Evolutionary conservation across 2,797 vertebrate genomes (phyloP).

Genomic region (Lagocephalus sceleratus): DNA sequence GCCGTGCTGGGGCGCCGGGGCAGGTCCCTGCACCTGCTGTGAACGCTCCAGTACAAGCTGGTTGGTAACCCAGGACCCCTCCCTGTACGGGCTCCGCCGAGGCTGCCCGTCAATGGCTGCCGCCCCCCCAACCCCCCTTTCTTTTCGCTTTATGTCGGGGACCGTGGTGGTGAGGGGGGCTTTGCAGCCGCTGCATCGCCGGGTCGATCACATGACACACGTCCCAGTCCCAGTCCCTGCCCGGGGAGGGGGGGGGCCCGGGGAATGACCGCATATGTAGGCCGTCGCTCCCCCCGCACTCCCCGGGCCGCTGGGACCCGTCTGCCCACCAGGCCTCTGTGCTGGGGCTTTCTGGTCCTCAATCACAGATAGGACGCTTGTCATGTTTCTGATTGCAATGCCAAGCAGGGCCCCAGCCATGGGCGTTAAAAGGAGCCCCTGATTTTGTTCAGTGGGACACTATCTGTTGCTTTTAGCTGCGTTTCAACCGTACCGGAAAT

Average conservation of each 20-base stretch:
- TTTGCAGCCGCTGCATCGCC: slow-evolving; percentile 30
- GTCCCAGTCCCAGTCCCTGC: slow-evolving; percentile 10
- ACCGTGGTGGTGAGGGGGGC: not conserved
- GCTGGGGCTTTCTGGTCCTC: not conserved
- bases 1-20: slow-evolving; percentile 1
- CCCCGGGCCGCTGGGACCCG: slow-evolving; percentile 3
- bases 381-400: slow-evolving; percentile 5
- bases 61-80: slow-evolving; percentile 32
- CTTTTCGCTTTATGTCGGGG: not conserved
- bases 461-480: slow-evolving; percentile 7
- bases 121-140: too few relatives aligned
- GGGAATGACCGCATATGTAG: slow-evolving; percentile 28
- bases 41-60: not conserved
- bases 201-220: slow-evolving; percentile 17
- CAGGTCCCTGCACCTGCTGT: slow-evolving; percentile 25
- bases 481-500: not conserved
- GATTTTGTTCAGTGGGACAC: too few relatives aligned
- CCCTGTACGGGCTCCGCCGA: slow-evolving; percentile 31
- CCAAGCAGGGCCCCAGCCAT: not conserved
- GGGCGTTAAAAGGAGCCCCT: not conserved
- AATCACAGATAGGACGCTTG: slow-evolving; percentile 14
- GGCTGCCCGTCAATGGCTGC: slow-evolving; percentile 3
- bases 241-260: slow-evolving; percentile 1
- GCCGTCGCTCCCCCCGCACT: slow-evolving; percentile 3
- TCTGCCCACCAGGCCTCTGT: slow-evolving; percentile 16